These are phyloP conservation scores for Formicarius rufipectus DNA, from an alignment of 2,113 vertebrate genomes.

Conservation along the genomic window DNA sequence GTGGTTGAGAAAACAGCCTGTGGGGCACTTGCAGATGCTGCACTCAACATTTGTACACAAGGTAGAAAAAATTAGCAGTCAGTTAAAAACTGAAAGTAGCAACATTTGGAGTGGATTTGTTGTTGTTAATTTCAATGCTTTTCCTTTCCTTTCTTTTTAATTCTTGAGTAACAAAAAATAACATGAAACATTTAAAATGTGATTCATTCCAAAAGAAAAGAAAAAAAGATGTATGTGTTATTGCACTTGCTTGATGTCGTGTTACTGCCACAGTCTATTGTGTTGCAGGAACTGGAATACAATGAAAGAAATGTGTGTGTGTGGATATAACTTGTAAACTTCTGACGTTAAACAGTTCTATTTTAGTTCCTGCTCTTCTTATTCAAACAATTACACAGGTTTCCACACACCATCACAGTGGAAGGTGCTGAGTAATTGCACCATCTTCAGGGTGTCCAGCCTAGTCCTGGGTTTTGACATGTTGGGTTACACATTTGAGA, in stretches of 20 bases:
- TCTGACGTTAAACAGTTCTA: neutral
- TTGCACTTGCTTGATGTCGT: neutral
- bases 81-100: neutral
- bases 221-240: neutral
- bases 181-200: neutral
- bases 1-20: neutral
- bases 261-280: neutral
- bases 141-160: neutral
- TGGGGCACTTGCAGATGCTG: neutral
- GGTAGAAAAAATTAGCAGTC: neutral
- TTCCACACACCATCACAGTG: neutral
- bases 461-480: neutral
- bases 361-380: neutral
- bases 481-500: neutral
- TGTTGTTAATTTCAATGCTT: neutral
- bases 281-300: neutral
- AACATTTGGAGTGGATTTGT: neutral
- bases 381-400: neutral
- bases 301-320: neutral
- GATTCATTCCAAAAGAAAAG: neutral
- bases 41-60: neutral
- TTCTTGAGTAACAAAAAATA: neutral
- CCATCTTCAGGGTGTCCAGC: neutral
- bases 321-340: neutral
- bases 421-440: neutral